Conservation (phyloP, 2,113 vertebrate species). For the Neolamprologus kungweensis region DNA sequence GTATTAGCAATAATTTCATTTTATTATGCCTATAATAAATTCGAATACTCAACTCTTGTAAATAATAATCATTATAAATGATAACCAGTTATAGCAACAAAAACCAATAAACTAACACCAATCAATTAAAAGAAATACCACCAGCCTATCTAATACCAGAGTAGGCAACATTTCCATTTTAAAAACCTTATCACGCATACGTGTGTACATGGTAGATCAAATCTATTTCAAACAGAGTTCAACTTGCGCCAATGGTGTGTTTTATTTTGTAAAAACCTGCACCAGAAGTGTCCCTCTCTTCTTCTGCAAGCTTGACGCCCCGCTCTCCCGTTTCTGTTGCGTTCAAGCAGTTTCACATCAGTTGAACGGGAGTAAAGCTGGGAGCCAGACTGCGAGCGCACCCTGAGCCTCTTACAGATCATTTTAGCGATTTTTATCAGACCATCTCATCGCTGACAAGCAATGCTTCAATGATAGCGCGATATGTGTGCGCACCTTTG, state of each 20-base stretch:
- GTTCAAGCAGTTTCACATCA: conserved; percentile 6
- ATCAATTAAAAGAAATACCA: neutral
- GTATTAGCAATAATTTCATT: neutral
- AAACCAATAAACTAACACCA: neutral
- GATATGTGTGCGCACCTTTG: neutral
- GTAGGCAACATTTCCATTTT: neutral
- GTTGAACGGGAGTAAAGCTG: neutral
- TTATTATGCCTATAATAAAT: too few relatives aligned
- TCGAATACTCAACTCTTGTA: neutral
- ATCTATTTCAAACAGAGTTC: neutral
- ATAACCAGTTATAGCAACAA: neutral
- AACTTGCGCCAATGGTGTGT: neutral
- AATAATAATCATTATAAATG: neutral
- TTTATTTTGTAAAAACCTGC: neutral
- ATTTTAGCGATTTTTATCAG: neutral
- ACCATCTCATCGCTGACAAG: neutral
- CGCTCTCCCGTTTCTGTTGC: neutral
- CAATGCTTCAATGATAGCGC: conserved; percentile 4
- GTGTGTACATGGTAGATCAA: neutral
- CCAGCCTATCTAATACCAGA: neutral
- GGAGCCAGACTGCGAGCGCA: neutral
- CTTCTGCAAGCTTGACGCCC: neutral
- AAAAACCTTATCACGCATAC: neutral
- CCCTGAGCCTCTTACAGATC: neutral
- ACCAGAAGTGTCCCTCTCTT: neutral